Conservation (phyloP, 2,113 vertebrate species). For the Nansenia antarctica region DNA sequence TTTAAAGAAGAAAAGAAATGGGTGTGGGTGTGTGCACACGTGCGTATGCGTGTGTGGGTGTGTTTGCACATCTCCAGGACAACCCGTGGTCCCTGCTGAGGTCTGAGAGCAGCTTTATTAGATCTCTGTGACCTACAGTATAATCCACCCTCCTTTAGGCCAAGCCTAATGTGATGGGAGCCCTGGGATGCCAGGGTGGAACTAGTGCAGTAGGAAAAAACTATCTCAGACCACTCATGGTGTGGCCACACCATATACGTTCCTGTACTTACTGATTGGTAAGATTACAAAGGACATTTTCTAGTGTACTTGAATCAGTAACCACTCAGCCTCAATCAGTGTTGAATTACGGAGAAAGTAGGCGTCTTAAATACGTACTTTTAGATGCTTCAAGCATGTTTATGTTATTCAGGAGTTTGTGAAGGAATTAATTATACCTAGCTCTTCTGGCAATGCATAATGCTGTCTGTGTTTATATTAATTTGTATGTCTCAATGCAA, state of each 20-base stretch:
- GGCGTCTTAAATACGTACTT: not conserved
- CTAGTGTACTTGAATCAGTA: not conserved
- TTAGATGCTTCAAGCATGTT: not conserved
- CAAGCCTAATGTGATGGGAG: too few species aligned
- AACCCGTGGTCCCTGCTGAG: constrained; percentile 6
- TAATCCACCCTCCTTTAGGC: too few species aligned
- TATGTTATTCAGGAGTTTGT: constrained; percentile 59
- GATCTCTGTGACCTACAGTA: not conserved
- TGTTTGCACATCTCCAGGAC: constrained; percentile 21
- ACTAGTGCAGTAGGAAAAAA: not conserved
- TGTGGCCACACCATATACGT: not conserved
- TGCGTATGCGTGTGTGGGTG: constrained; percentile 15
- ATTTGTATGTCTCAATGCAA: constrained; percentile 42
- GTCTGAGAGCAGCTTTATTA: constrained; percentile 43
- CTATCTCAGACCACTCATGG: not conserved
- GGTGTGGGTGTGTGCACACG: not conserved
- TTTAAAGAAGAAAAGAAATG: not conserved
- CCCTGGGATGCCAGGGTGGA: too few species aligned
- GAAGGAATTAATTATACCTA: constrained; percentile 65
- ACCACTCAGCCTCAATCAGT: not conserved
- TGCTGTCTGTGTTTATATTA: constrained; percentile 65
- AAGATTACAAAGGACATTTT: not conserved
- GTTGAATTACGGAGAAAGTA: too few species aligned
- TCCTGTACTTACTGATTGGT: not conserved
- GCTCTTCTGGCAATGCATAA: constrained; percentile 56